Percentiles rank a stretch among this genome's conserved stretches.
Conservation (phyloP, 2,797 vertebrate species). For the Sebastes aleutianus region DNA sequence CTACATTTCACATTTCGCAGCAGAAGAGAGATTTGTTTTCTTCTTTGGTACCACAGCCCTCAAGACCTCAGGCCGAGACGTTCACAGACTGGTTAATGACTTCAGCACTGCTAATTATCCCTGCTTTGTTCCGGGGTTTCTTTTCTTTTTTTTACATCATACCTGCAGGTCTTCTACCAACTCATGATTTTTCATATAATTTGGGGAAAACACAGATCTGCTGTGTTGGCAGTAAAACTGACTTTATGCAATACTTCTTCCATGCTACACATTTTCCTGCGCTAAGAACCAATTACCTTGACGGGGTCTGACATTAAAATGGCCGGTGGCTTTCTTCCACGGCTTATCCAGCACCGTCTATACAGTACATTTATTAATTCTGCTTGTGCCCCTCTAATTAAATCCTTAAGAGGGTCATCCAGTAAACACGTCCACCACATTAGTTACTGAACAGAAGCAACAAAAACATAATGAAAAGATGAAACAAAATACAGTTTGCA, state of each 20-base stretch:
- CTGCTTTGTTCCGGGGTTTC: conserved; percentile 14
- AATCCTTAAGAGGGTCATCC: neutral
- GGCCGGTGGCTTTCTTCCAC: neutral
- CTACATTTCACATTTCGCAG: conserved; percentile 3
- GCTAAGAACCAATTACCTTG: conserved; percentile 12
- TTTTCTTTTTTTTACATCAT: neutral
- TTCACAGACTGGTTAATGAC: conserved; percentile 25
- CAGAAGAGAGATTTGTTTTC: conserved; percentile 28
- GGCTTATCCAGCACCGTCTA: neutral
- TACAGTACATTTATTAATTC: conserved; percentile 5
- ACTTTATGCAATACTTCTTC: conserved; percentile 8
- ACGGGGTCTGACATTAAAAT: neutral
- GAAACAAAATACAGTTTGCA: conserved; percentile 6
- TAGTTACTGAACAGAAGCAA: neutral
- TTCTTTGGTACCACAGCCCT: conserved; percentile 42
- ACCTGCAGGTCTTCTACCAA: conserved; percentile 2
- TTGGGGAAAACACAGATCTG: conserved; percentile 18
- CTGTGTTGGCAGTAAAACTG: conserved; percentile 17
- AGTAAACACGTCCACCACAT: neutral
- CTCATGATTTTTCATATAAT: conserved; percentile 14
- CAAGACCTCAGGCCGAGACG: neutral
- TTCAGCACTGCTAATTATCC: conserved; percentile 24
- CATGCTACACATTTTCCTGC: neutral
- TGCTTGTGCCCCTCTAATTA: neutral
- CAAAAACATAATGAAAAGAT: conserved; percentile 1